Evolutionary conservation across 2,797 vertebrate genomes (phyloP).

Genomic region (Myripristis jacobus): DNA sequence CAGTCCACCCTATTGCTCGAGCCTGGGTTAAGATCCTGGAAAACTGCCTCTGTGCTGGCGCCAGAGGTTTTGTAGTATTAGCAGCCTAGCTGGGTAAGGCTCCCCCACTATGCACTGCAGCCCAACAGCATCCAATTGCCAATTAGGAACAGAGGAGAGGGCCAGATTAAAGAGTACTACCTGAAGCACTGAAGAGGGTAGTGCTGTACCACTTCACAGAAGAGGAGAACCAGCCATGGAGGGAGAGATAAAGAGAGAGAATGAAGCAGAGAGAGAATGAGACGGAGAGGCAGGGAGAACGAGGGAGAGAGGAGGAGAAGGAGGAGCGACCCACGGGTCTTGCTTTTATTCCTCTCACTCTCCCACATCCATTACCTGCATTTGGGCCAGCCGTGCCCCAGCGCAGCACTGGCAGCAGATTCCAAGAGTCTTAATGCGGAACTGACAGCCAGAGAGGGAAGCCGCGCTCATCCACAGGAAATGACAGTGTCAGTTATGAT

Average conservation of each 20-base stretch:
- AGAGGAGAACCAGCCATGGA: constrained; percentile 58
- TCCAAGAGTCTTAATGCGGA: constrained; percentile 79
- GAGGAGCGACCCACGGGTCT: constrained; percentile 69
- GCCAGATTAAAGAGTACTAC: constrained; percentile 76
- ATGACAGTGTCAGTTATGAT: constrained; percentile 86
- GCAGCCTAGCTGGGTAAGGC: constrained; percentile 23
- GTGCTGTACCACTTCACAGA: constrained; percentile 64
- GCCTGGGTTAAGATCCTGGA: constrained; percentile 50
- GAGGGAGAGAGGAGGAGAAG: constrained; percentile 48
- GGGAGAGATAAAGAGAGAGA: constrained; percentile 49
- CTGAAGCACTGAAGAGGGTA: constrained; percentile 64
- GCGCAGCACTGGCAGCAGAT: constrained; percentile 67
- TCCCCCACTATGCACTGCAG: constrained; percentile 47
- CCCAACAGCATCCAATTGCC: constrained; percentile 66
- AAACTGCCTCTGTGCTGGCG: constrained; percentile 41
- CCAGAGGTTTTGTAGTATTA: constrained; percentile 62
- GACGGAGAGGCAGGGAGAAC: constrained; percentile 56
- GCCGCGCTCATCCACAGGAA: constrained; percentile 79
- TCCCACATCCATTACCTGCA: constrained; percentile 78
- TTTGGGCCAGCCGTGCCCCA: constrained; percentile 54
- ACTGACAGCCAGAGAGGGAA: constrained; percentile 77
- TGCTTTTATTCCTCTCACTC: constrained; percentile 71
- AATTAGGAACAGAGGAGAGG: constrained; percentile 74
- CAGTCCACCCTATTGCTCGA: constrained; percentile 13
- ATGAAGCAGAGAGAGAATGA: constrained; percentile 53